Conservation (phyloP, 2,888 invertebrate genomes). For the Isoperla grammatica region DNA sequence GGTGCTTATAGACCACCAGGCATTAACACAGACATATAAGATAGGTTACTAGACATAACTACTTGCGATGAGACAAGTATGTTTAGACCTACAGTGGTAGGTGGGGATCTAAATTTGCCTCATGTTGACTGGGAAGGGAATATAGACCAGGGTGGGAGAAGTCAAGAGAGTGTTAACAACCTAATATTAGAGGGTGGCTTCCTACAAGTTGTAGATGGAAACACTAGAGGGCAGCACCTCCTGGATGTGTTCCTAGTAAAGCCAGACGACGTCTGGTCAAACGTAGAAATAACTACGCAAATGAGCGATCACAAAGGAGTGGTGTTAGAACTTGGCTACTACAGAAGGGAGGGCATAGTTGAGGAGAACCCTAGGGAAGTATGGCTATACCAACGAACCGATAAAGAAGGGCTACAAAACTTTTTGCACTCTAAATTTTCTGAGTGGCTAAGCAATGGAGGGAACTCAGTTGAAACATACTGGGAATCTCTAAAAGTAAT, state of each 20-base stretch:
- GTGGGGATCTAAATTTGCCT: conserved; percentile 1
- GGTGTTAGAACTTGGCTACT: background rate
- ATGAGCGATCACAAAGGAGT: background rate
- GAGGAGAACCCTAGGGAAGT: background rate
- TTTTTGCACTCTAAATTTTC: background rate
- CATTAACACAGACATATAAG: too few species aligned
- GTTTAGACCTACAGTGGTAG: background rate
- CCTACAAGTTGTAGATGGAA: conserved; percentile 1
- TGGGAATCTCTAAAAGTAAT: background rate
- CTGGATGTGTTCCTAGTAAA: background rate
- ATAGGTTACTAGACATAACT: too few species aligned
- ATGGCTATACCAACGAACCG: background rate
- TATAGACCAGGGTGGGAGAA: background rate
- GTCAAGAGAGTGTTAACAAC: background rate
- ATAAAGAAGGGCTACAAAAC: background rate
- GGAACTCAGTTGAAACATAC: background rate
- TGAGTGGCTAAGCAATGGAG: background rate
- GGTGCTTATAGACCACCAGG: too few species aligned
- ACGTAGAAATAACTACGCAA: background rate
- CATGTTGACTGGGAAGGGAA: background rate
- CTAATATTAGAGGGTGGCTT: background rate
- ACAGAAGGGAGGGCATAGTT: background rate
- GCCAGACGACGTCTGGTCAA: background rate
- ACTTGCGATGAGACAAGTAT: too few species aligned
- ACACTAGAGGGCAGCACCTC: background rate